Evolutionary conservation across 2,797 vertebrate genomes (phyloP).

Genomic region (Coilia nasus): DNA sequence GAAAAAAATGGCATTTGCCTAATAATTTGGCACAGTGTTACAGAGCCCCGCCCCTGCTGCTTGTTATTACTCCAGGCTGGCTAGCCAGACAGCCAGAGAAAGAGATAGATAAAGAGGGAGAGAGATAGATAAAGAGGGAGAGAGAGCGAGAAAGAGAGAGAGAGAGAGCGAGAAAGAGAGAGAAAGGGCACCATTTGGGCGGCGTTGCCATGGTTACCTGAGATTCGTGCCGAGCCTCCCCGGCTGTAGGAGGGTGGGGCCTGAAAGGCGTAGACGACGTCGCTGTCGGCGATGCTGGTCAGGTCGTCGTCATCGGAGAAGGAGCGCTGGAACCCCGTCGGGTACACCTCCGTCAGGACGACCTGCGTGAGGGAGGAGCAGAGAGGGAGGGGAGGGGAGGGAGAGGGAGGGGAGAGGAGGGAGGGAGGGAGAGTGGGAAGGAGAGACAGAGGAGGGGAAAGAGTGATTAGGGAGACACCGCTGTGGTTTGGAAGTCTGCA

Average conservation of each 20-base stretch:
- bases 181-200: not conserved
- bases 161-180: slow-evolving; percentile 13
- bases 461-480: not conserved
- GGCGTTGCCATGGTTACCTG: slow-evolving; percentile 75
- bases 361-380: slow-evolving; percentile 69
- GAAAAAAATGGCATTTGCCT: too few relatives aligned
- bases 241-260: slow-evolving; percentile 68
- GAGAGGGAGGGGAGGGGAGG: not conserved
- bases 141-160: too few relatives aligned
- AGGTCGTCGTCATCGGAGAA: slow-evolving; percentile 87
- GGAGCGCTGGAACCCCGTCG: slow-evolving; percentile 86
- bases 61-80: not conserved
- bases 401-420: not conserved
- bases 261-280: slow-evolving; percentile 88
- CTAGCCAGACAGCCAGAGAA: not conserved
- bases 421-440: not conserved
- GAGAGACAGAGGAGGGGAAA: not conserved
- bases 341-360: slow-evolving; percentile 85
- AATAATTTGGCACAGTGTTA: too few relatives aligned
- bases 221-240: slow-evolving; percentile 60
- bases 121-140: too few relatives aligned
- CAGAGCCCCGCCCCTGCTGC: not conserved
- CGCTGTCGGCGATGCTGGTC: slow-evolving; percentile 78
- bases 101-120: too few relatives aligned
- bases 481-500: not conserved